phyloP scores from a whole-genome alignment of 2,797 vertebrate species.

The Pseudotriccus pelzelni region DNA sequence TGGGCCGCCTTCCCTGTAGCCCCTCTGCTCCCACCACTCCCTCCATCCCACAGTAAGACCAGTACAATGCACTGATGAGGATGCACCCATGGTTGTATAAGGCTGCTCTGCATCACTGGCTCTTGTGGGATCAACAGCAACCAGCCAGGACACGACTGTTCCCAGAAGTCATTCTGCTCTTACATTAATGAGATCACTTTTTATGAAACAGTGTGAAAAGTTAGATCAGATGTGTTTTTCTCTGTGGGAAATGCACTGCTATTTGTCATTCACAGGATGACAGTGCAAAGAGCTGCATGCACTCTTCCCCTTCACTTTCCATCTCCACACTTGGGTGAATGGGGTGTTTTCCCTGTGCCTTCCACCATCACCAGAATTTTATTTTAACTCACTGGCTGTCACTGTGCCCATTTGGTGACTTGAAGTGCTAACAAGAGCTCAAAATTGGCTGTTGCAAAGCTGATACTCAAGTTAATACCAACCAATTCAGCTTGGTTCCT shows the following conservation, averaged over 20 bases:
- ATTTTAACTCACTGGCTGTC: constrained; percentile 3
- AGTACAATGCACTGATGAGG: accelerated
- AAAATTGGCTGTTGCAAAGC: not conserved
- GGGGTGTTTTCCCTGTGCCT: not conserved
- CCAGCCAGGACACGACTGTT: not conserved
- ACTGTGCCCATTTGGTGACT: not conserved
- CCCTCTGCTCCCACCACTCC: not conserved
- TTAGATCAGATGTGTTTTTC: constrained; percentile 1
- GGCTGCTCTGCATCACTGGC: not conserved
- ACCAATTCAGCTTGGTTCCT: not conserved
- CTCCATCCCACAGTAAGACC: accelerated
- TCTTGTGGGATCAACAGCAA: not conserved
- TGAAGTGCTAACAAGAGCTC: not conserved
- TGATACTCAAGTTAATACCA: not conserved
- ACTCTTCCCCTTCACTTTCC: not conserved
- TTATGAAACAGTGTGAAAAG: constrained; percentile 13
- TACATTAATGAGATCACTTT: not conserved
- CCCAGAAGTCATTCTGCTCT: not conserved
- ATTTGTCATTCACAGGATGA: not conserved
- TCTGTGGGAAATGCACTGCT: not conserved
- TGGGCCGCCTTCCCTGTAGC: not conserved
- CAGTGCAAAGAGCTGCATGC: not conserved
- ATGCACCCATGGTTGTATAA: accelerated
- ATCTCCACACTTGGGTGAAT: not conserved
- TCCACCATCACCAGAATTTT: not conserved